Conservation (phyloP, 2,113 vertebrate genomes). For the Hemicordylus capensis region DNA sequence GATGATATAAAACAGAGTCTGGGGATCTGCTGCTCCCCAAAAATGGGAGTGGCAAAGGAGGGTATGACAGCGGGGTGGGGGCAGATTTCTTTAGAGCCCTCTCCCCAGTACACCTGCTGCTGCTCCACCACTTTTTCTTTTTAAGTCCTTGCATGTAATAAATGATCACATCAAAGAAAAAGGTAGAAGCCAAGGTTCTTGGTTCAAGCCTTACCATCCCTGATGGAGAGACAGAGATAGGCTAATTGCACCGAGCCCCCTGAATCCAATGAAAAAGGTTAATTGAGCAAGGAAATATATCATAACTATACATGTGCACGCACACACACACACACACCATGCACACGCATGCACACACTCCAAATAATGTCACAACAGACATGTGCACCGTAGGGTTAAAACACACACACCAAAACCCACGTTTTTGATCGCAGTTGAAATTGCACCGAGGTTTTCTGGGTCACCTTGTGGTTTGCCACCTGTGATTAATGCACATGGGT, state of each 20-base stretch:
- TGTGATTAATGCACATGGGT: neutral
- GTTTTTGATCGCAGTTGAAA: neutral
- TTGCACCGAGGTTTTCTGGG: neutral
- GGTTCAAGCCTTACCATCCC: too few relatives aligned
- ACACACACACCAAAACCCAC: too few relatives aligned
- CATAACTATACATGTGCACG: neutral
- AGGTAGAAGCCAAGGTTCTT: neutral
- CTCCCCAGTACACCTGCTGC: too few relatives aligned
- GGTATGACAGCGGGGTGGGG: too few relatives aligned
- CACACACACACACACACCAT: neutral
- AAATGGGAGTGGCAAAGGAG: too few relatives aligned
- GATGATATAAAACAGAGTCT: too few relatives aligned
- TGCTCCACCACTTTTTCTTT: too few relatives aligned
- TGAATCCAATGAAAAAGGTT: neutral
- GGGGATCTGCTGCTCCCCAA: too few relatives aligned
- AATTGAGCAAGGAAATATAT: neutral
- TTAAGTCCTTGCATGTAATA: neutral
- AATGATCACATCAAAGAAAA: neutral
- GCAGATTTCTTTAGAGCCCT: too few relatives aligned
- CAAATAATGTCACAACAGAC: neutral
- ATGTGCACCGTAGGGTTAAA: neutral
- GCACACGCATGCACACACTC: neutral
- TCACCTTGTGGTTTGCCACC: constrained; percentile 18
- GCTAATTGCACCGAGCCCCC: neutral
- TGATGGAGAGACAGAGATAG: neutral